phyloP scores from a whole-genome alignment of 2,113 vertebrate species.

The Grantiella picta region DNA sequence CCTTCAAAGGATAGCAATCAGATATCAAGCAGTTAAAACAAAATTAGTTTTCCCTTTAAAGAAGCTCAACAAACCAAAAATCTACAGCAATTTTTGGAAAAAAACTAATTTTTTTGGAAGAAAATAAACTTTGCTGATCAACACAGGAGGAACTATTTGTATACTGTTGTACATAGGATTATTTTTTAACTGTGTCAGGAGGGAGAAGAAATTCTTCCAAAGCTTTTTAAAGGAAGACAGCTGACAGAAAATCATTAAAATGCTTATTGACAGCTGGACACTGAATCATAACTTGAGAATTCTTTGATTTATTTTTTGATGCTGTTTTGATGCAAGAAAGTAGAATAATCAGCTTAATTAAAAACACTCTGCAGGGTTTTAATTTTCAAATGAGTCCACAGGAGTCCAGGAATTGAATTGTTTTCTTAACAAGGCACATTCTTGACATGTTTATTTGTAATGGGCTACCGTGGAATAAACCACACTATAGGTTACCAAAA shows the following conservation, averaged over 20 bases:
- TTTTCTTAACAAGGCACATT: slow-evolving; percentile 23
- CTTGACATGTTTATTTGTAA: slow-evolving; percentile 2
- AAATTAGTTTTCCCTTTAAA: not conserved
- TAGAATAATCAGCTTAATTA: slow-evolving; percentile 1
- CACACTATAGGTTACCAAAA: not conserved
- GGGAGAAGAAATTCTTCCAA: not conserved
- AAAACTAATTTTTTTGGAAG: not conserved
- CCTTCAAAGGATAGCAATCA: not conserved
- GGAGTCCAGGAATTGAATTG: slow-evolving; percentile 3
- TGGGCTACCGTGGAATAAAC: not conserved
- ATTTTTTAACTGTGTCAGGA: not conserved
- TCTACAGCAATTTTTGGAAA: not conserved
- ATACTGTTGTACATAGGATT: not conserved
- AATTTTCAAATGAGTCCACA: not conserved
- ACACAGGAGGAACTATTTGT: not conserved
- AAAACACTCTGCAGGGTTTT: slow-evolving; percentile 1
- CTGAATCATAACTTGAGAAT: not conserved
- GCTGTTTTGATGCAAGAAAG: not conserved
- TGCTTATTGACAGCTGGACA: not conserved
- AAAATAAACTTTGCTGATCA: not conserved
- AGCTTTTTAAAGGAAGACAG: not conserved
- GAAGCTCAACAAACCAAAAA: not conserved
- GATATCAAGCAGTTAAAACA: not conserved
- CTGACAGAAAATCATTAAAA: not conserved
- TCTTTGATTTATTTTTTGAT: not conserved